Base-by-base conservation (phyloP, 2,797 vertebrate genomes). In the Liasis olivaceus region DNA sequence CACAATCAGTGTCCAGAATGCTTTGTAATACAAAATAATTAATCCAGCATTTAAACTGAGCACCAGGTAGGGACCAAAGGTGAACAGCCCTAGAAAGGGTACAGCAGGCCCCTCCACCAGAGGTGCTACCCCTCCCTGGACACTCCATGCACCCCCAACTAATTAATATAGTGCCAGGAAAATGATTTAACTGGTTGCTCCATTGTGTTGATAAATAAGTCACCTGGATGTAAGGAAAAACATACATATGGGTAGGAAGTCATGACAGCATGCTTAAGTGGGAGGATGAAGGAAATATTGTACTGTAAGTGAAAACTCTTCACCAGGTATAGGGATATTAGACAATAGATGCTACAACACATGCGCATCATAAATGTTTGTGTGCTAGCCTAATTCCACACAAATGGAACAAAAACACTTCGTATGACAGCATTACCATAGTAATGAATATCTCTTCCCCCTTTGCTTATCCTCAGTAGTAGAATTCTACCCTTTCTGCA, bases 11-110 rank as follows among this genome's bases (percentile, higher is more conserved):
- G 17, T 26, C 36, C 88, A 92, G 64, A 62, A 85, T 85, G 51
- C 64, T 87, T 90, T 90, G 36, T 93, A 77, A 92, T 54, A 20
- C 92, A 87, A 89, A 87, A 56, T 63, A 93, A 47, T 24, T 90
- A 90, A 93, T 88, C 77, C 90, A 64, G 85, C 85, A 63, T 90
- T 87, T 77, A 72, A 72, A n/a, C 42, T 42, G 42, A 42, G 42
- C 42, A 42, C 42, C 42, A 42, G 42, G 42, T 42, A 2, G 42
- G 42, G 42, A 42, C 42, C 42, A 42, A 42, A 42, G 42, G 42
- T 3, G 42, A 42, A 42, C 42, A 42, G 42, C 2, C 42, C 42
- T 42, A 42, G 42, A 42, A 42, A 42, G 42, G 42, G 42, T 42
- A 42, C 42, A 42, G 42, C 42, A 42, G 42, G 42, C 42, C 42